phyloP scores from a whole-genome alignment of 1,140 invertebrate genomes.

The Drosophila erecta region DNA sequence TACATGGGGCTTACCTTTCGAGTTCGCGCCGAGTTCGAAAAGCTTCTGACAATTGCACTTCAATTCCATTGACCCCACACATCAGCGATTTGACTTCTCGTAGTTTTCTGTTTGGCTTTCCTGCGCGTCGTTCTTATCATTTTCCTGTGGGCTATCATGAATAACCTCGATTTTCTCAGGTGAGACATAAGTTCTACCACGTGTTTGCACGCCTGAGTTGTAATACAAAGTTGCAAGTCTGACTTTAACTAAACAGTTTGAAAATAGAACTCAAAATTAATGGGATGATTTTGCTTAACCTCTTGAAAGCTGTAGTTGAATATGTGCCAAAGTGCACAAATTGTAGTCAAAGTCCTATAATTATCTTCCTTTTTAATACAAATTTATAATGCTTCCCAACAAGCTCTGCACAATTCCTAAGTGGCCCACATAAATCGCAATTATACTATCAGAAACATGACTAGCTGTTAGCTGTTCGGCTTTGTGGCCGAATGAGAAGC shows the following conservation, averaged over 20 bases:
- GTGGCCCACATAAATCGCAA: constrained; percentile 10
- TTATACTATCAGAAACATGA: constrained; percentile 21
- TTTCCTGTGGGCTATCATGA: constrained; percentile 22
- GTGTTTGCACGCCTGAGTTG: background rate
- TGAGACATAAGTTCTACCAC: constrained; percentile 14
- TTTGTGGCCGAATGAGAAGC: background rate
- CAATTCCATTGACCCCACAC: constrained; percentile 37
- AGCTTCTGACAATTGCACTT: constrained; percentile 50
- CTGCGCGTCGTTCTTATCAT: constrained; percentile 10
- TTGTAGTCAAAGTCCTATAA: too few species aligned
- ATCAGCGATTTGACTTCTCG: constrained; percentile 7
- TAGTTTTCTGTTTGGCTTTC: background rate
- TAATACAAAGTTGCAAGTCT: background rate
- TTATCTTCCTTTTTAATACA: too few species aligned
- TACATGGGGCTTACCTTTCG: background rate
- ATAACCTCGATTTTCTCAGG: constrained; percentile 32
- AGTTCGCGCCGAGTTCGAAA: constrained; percentile 1
- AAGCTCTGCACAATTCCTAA: too few species aligned
- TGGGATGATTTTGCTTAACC: too few species aligned
- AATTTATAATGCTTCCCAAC: too few species aligned
- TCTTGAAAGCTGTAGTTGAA: too few species aligned
- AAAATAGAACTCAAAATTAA: too few species aligned
- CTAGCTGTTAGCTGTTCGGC: constrained; percentile 33
- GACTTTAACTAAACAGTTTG: background rate
- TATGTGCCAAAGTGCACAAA: too few species aligned